A percentile compares a stretch with the other conserved stretches of the same genome.
phyloP scores from a whole-genome alignment of 2,797 vertebrate species.

The Aselliscus stoliczkanus region DNA sequence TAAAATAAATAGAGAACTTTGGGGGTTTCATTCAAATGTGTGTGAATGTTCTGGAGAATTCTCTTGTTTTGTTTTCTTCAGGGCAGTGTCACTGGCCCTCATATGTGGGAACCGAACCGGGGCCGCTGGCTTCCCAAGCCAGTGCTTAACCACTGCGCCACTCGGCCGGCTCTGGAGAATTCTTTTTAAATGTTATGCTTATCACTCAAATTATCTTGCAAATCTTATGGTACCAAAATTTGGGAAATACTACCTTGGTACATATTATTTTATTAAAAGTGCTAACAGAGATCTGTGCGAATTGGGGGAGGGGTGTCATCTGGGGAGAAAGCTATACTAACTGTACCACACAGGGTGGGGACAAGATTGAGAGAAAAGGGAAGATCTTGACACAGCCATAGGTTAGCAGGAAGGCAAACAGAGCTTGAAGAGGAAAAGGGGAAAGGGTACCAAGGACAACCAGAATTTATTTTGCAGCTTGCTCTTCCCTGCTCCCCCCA shows the following conservation, averaged over 20 bases:
- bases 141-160: too few species aligned
- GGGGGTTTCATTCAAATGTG: not conserved
- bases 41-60: not conserved
- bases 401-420: not conserved
- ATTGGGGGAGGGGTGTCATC: not conserved
- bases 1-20: not conserved
- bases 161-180: not conserved
- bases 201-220: not conserved
- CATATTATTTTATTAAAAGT: slow-evolving; percentile 2
- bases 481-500: too few species aligned
- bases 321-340: not conserved
- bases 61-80: too few species aligned
- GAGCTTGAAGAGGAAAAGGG: not conserved
- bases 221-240: not conserved
- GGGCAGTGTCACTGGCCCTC: too few species aligned
- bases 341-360: not conserved
- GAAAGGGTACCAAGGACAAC: not conserved
- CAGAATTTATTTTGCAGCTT: not conserved
- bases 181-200: not conserved
- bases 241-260: not conserved
- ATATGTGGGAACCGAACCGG: too few species aligned
- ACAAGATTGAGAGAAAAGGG: not conserved
- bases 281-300: not conserved
- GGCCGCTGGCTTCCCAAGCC: too few species aligned
- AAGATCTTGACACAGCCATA: not conserved